These are phyloP conservation scores for Aphis craccivora DNA, from an alignment of 1,140 invertebrate species.

Conservation along the genomic window DNA sequence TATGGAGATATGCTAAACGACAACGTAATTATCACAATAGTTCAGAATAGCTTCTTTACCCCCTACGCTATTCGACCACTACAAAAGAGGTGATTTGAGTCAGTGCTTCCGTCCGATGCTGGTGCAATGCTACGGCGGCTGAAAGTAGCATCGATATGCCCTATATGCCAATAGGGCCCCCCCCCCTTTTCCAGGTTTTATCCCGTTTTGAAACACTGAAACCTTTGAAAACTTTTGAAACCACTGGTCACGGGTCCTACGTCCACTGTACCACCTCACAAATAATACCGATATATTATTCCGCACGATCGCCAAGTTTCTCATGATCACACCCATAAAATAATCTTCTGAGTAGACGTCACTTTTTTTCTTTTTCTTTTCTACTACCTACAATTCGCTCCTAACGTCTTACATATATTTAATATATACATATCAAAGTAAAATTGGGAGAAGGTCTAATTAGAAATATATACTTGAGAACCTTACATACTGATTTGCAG, in stretches of 20 bases:
- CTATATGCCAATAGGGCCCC: too few species aligned
- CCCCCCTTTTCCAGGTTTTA: background rate
- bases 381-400: too few species aligned
- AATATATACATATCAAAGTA: background rate
- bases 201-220: background rate
- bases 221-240: too few species aligned
- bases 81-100: background rate
- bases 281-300: background rate
- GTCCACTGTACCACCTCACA: background rate
- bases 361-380: background rate
- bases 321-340: background rate
- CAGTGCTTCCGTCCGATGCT: background rate
- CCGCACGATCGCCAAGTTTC: background rate
- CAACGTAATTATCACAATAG: background rate
- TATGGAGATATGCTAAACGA: background rate
- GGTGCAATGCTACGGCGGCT: background rate
- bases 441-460: too few species aligned
- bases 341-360: background rate
- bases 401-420: too few species aligned
- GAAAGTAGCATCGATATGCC: background rate
- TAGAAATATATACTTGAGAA: too few species aligned
- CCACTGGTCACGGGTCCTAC: background rate
- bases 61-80: background rate
- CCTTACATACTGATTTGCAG: too few species aligned
- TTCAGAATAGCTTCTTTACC: too few species aligned